These are phyloP conservation scores for Drosophila sordidapex DNA, from an alignment of 2,888 invertebrate species.

Conservation along the genomic window DNA sequence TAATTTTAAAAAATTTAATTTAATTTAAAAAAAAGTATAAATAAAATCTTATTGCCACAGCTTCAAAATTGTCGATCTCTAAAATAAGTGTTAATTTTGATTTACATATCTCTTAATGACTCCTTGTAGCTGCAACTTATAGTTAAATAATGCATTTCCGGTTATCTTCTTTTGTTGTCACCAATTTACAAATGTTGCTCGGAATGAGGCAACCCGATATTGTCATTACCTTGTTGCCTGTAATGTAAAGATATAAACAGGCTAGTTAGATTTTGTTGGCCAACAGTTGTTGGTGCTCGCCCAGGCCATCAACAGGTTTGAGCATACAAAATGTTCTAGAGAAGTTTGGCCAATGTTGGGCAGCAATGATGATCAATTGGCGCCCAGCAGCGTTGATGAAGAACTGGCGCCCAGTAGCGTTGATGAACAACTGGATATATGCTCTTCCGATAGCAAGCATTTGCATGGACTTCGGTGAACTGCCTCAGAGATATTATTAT, in stretches of 20 bases:
- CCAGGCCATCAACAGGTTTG: neutral
- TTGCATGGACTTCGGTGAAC: neutral
- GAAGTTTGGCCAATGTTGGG: neutral
- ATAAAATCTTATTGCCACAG: too few relatives aligned
- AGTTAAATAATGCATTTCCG: too few relatives aligned
- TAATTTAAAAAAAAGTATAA: too few relatives aligned
- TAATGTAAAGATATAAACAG: neutral
- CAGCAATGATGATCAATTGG: neutral
- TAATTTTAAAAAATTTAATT: neutral
- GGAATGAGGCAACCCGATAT: too few relatives aligned
- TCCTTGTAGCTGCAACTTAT: too few relatives aligned
- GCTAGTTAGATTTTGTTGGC: neutral
- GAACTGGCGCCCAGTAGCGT: neutral
- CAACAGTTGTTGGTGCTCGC: too few relatives aligned
- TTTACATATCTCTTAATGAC: too few relatives aligned
- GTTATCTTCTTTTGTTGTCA: too few relatives aligned
- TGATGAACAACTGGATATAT: neutral
- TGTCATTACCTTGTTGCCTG: neutral
- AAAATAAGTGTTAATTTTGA: too few relatives aligned
- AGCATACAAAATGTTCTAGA: neutral
- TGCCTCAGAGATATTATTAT: constrained; percentile 7
- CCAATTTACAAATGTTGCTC: too few relatives aligned
- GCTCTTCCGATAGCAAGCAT: neutral
- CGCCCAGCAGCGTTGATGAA: neutral
- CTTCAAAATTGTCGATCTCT: too few relatives aligned